Percentiles rank a stretch among this genome's conserved stretches.
Conservation (phyloP, 2,797 vertebrate genomes). For the Telmatherina bonti region DNA sequence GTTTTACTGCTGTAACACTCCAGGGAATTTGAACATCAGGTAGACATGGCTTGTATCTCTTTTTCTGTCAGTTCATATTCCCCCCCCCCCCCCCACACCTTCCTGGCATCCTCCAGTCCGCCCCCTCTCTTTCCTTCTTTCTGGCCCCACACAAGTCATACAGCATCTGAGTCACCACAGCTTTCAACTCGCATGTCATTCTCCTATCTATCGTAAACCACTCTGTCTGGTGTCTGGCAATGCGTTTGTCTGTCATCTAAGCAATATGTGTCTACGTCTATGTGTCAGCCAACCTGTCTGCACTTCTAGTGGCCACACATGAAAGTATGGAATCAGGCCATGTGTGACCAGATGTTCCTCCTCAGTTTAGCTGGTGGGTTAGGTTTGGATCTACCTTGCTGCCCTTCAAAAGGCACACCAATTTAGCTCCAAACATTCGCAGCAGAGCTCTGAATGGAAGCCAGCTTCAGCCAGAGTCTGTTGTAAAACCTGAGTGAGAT, state of each 20-base stretch:
- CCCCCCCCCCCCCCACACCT: slow-evolving; percentile 36
- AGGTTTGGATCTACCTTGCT: slow-evolving; percentile 27
- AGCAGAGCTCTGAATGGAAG: slow-evolving; percentile 28
- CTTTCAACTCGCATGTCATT: slow-evolving; percentile 53
- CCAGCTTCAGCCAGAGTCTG: slow-evolving; percentile 36
- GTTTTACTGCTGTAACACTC: slow-evolving; percentile 78
- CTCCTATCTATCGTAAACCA: slow-evolving; percentile 45
- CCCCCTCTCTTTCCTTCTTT: slow-evolving; percentile 51
- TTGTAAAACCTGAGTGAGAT: slow-evolving; percentile 46
- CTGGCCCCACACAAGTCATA: slow-evolving; percentile 51
- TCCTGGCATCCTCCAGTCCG: slow-evolving; percentile 59
- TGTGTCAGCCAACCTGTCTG: slow-evolving; percentile 53
- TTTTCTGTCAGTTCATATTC: slow-evolving; percentile 69
- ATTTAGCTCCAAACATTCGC: slow-evolving; percentile 44
- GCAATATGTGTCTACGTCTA: slow-evolving; percentile 35
- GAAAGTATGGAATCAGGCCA: slow-evolving; percentile 47
- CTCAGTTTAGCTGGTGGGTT: slow-evolving; percentile 40
- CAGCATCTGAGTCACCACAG: slow-evolving; percentile 58
- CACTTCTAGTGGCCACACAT: slow-evolving; percentile 67
- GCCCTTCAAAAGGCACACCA: slow-evolving; percentile 51
- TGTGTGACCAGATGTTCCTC: slow-evolving; percentile 71
- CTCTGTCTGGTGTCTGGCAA: slow-evolving; percentile 50
- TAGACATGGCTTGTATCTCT: slow-evolving; percentile 74
- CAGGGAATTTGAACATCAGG: slow-evolving; percentile 72
- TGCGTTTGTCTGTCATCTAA: slow-evolving; percentile 51